A percentile compares a stretch with the other conserved stretches of the same genome.
These are phyloP conservation scores for Lucifuga dentata DNA, from an alignment of 2,113 vertebrate species.

Conservation along the genomic window DNA sequence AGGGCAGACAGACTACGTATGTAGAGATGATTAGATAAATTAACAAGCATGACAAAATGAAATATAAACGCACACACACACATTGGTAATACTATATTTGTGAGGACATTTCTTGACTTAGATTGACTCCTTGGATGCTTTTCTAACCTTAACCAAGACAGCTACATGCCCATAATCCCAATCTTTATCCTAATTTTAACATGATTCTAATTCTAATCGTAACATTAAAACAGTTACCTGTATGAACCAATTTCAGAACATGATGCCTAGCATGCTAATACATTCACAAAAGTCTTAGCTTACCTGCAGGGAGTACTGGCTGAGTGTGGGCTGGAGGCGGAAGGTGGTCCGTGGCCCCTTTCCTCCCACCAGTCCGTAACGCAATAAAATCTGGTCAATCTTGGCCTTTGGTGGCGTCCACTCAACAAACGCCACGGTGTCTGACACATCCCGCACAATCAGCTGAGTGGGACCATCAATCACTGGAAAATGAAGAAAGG, in stretches of 20 bases:
- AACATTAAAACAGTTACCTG: background rate
- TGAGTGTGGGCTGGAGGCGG: slow-evolving; percentile 93
- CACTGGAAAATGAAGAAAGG: slow-evolving; percentile 76
- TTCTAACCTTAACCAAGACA: too few species aligned
- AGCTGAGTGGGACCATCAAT: slow-evolving; percentile 94
- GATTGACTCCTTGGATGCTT: too few species aligned
- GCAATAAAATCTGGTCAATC: slow-evolving; percentile 92
- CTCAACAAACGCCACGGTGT: slow-evolving; percentile 96
- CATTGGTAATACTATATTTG: background rate
- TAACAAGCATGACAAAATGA: slow-evolving; percentile 39
- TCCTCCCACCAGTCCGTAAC: slow-evolving; percentile 88
- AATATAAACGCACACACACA: slow-evolving; percentile 3
- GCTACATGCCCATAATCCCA: too few species aligned
- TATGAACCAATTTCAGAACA: slow-evolving; percentile 22
- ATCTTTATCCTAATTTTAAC: too few species aligned
- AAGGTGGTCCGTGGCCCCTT: slow-evolving; percentile 91
- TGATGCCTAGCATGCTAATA: slow-evolving; percentile 10
- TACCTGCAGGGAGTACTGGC: slow-evolving; percentile 97
- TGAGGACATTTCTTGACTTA: too few species aligned
- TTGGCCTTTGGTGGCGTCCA: slow-evolving; percentile 92
- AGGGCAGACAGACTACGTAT: slow-evolving; percentile 16
- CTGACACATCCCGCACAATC: slow-evolving; percentile 92
- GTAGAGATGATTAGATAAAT: slow-evolving; percentile 52
- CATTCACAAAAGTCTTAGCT: background rate
- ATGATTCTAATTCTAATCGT: too few species aligned